Conservation (phyloP, 2,113 vertebrate species). For the Trematomus loennbergii region DNA sequence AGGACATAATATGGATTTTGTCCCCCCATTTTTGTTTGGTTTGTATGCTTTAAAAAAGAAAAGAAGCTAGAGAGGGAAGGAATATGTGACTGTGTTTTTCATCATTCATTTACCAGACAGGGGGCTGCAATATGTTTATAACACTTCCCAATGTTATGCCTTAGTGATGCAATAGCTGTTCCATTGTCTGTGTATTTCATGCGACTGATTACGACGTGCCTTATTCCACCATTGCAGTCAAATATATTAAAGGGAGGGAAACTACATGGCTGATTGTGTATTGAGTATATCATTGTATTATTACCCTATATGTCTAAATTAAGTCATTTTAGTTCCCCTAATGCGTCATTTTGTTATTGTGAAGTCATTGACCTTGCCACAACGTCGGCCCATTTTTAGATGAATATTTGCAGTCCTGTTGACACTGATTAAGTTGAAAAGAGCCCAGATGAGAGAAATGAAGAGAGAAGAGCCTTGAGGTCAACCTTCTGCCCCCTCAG, state of each 20-base stretch:
- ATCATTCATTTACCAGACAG: neutral
- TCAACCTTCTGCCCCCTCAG: conserved; percentile 67
- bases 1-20: neutral
- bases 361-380: conserved; percentile 19
- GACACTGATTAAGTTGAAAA: conserved; percentile 71
- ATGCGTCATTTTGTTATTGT: neutral
- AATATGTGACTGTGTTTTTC: no score
- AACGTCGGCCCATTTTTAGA: conserved; percentile 29
- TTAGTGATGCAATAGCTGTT: neutral
- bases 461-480: conserved; percentile 51
- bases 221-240: neutral
- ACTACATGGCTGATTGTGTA: neutral
- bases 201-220: neutral
- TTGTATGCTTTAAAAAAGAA: neutral
- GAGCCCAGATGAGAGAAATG: conserved; percentile 61
- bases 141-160: neutral
- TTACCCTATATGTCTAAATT: neutral
- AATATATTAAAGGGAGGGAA: neutral
- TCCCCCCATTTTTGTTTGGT: neutral
- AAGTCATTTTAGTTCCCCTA: neutral
- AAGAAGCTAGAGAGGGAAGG: neutral
- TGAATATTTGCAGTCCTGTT: conserved; percentile 24
- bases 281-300: neutral
- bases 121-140: neutral
- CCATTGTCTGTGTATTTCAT: neutral